Evolutionary conservation across 2,113 vertebrate species (phyloP).

Genomic region (Turnix velox): DNA sequence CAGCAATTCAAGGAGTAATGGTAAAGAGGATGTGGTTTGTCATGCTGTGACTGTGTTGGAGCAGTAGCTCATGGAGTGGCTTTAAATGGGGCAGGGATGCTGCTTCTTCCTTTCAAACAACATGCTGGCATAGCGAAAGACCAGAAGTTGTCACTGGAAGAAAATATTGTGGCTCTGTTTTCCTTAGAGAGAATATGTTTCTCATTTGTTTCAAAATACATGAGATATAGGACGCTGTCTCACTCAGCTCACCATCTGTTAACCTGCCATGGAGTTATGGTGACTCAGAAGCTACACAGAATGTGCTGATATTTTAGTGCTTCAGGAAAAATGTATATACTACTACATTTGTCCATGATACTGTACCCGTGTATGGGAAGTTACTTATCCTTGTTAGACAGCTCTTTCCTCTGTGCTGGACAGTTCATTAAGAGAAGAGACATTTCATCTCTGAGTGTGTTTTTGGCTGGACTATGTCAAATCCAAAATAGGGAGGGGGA

Average conservation of each 20-base stretch:
- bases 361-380: too few relatives aligned
- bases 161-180: slow-evolving; percentile 16
- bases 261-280: neutral
- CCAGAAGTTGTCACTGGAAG: neutral
- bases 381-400: neutral
- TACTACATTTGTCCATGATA: neutral
- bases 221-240: neutral
- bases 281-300: neutral
- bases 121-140: neutral
- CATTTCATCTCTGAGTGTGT: rapidly evolving
- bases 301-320: neutral
- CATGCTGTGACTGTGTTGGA: neutral
- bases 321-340: neutral
- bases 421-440: neutral
- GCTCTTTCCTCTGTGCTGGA: neutral
- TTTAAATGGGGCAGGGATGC: neutral
- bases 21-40: neutral
- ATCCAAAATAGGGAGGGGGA: neutral
- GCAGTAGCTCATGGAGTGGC: neutral
- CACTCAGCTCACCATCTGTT: neutral
- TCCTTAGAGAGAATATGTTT: neutral
- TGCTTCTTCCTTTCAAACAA: neutral
- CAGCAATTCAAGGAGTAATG: neutral
- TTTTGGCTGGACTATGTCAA: neutral
- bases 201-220: neutral